Base-by-base conservation (phyloP, 2,797 vertebrate genomes). In the Hozukius guyotensis region DNA sequence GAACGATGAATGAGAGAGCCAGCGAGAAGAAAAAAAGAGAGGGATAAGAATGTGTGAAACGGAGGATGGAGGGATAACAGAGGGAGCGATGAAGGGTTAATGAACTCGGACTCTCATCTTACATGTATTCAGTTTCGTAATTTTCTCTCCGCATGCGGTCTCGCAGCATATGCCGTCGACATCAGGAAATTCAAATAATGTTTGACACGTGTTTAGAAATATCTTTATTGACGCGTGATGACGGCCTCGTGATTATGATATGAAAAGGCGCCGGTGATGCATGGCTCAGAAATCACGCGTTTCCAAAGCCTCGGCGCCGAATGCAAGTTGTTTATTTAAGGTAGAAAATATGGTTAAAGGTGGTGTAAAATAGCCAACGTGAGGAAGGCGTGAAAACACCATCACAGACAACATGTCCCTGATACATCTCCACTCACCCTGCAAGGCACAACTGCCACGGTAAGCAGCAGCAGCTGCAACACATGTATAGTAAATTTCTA, bases 401-500 rank as follows among this genome's bases (percentile, higher is more conserved):
- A 89, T 93, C 89, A 88, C 86, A 90, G 81, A 83, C 85, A 86
- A 82, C 82, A 67, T 69, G 85, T 38, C 60, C 67, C 84, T 80
- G 79, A 93, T 89, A 86, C 85, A 87, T 91, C 90, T 93, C 85
- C 81, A 70, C 79, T 92, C 92, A 88, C 87, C 87, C 87, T 74
- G 80, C 81, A 76, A 87, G 85, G 80, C 85, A 81, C 84, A 59
- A 84, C 82, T 52, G 84, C 88, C 76, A 24, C 25, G n/a, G 85
- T 87, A 85, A 88, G 89, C 92, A 79, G 90, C 78, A 86, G 92
- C 93, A 89, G 91, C 85, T 90, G 89, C 64, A 77, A 91, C 93
- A 93, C 91, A 89, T 94, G 94, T 95, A 93, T 91, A 93, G 93
- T 93, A 92, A 88, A 94, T 94, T 94, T 94, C 92, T 95, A 94